A percentile compares a stretch with the other conserved stretches of the same genome.
phyloP scores from a whole-genome alignment of 2,113 vertebrate species.

The Notarius quadriscutis region DNA sequence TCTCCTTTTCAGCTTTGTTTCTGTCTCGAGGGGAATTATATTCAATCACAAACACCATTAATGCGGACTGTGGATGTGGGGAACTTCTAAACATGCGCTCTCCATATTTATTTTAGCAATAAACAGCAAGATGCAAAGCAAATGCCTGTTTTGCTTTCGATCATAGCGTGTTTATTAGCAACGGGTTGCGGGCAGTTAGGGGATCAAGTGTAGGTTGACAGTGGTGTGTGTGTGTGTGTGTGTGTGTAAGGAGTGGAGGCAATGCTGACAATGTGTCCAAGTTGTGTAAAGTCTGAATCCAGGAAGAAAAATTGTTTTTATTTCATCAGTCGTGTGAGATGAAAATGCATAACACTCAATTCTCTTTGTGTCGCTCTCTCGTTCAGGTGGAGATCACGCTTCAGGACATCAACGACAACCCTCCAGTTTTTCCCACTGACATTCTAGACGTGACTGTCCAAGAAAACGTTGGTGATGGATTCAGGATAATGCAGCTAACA shows the following conservation, averaged over 20 bases:
- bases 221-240: slow-evolving; percentile 50
- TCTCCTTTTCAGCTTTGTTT: slow-evolving; percentile 8
- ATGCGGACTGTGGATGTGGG: slow-evolving; percentile 62
- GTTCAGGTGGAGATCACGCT: slow-evolving; percentile 95
- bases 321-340: neutral
- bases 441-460: slow-evolving; percentile 90
- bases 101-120: slow-evolving; percentile 70
- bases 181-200: slow-evolving; percentile 62
- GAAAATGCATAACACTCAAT: slow-evolving; percentile 30
- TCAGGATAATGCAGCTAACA: slow-evolving; percentile 93
- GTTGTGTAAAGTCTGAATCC: neutral
- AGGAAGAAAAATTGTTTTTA: neutral
- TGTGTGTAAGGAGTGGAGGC: slow-evolving; percentile 54
- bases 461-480: slow-evolving; percentile 93
- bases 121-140: slow-evolving; percentile 63
- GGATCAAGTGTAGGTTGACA: slow-evolving; percentile 56
- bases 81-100: slow-evolving; percentile 68
- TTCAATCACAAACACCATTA: slow-evolving; percentile 71
- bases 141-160: slow-evolving; percentile 68
- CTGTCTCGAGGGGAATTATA: slow-evolving; percentile 52
- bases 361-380: slow-evolving; percentile 54
- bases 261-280: slow-evolving; percentile 4
- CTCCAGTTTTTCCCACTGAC: slow-evolving; percentile 92
- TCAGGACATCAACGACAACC: slow-evolving; percentile 97
- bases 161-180: slow-evolving; percentile 63